Conservation (phyloP, 2,797 vertebrate species). For the Psittacula derbiana region DNA sequence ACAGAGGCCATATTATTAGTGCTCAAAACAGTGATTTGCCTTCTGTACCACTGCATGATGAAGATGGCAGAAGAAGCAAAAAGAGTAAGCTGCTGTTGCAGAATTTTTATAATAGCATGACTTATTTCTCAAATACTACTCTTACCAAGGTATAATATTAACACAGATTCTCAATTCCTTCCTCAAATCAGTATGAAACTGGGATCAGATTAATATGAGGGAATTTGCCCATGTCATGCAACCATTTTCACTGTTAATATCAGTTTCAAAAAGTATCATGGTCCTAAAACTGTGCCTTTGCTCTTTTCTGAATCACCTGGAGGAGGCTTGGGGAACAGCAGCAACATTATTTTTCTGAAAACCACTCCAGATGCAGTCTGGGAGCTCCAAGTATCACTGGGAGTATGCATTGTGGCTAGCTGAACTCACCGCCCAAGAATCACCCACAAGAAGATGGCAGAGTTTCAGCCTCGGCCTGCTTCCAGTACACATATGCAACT, state of each 20-base stretch:
- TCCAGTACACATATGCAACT: neutral
- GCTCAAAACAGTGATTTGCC: neutral
- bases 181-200: neutral
- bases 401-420: neutral
- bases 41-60: neutral
- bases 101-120: neutral
- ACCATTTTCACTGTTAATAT: neutral
- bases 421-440: accelerated
- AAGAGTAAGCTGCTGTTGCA: neutral
- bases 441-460: neutral
- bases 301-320: neutral
- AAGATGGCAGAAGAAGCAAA: neutral
- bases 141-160: neutral
- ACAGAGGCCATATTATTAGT: neutral
- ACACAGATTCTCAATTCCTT: neutral
- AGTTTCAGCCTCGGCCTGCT: neutral
- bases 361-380: neutral
- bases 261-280: neutral
- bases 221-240: neutral
- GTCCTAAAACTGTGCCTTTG: neutral
- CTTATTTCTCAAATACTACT: neutral
- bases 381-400: neutral
- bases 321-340: neutral
- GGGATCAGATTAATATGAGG: neutral
- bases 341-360: neutral